A percentile compares a stretch with the other conserved stretches of the same genome.
Evolutionary conservation across 1,140 invertebrate species (phyloP).

Genomic region (Grapholita molesta): DNA sequence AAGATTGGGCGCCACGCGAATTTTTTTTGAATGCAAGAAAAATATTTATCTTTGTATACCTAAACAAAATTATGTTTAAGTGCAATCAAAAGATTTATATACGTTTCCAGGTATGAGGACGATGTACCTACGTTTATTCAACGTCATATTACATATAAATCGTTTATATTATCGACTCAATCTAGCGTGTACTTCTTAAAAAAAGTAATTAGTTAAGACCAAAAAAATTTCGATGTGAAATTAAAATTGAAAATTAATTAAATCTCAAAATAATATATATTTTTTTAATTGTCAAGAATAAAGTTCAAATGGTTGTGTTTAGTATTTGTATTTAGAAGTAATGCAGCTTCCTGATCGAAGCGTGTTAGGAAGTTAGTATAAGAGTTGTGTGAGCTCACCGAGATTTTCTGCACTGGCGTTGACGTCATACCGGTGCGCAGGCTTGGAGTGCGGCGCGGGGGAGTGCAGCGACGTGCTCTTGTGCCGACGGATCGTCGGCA

Average conservation of each 20-base stretch:
- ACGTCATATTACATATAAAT: too few relatives aligned
- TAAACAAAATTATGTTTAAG: too few relatives aligned
- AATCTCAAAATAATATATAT: background rate
- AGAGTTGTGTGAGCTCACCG: conserved; percentile 75
- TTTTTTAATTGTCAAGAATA: background rate
- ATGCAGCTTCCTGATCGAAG: conserved; percentile 48
- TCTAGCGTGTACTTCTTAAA: background rate
- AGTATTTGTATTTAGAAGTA: conserved; percentile 4
- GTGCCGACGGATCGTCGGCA: conserved; percentile 91
- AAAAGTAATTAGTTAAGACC: background rate
- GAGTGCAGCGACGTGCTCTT: conserved; percentile 86
- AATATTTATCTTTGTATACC: too few relatives aligned
- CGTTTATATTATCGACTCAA: too few relatives aligned
- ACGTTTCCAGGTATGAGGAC: too few relatives aligned
- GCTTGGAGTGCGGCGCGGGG: conserved; percentile 81
- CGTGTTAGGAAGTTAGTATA: conserved; percentile 26
- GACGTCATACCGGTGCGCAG: conserved; percentile 82
- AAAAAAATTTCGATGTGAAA: background rate
- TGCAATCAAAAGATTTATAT: too few relatives aligned
- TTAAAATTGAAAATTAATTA: background rate
- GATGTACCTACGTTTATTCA: too few relatives aligned
- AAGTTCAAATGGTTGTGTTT: conserved; percentile 11
- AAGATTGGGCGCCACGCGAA: too few relatives aligned
- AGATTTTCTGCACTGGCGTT: conserved; percentile 86
- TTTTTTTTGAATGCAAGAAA: too few relatives aligned